Base-by-base conservation (phyloP, 2,797 vertebrate species). In the Neosilurus mollespiculum region DNA sequence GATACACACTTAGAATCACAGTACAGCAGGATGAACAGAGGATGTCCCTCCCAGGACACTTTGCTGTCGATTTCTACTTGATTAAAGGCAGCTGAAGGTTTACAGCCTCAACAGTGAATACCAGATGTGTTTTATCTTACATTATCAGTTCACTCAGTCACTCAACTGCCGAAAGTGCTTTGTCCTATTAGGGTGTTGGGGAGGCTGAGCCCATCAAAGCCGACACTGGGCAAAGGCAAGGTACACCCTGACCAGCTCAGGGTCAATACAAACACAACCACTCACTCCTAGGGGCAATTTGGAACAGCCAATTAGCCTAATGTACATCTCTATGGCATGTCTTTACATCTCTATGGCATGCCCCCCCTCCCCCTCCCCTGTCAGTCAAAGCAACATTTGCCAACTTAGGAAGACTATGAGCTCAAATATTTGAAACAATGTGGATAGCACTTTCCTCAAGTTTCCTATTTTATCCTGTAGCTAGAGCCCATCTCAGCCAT, bases 1-100 rank as follows among this genome's bases (percentile, higher is more conserved):
- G 56, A 77, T 15, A 43, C 56, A 14, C 34, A 2, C 56, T 75
- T 22, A 58, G 26, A 75, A 20, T 58, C 72, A 75, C 72, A 3
- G n/a, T 34, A 37, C 73, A 61, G 30, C 56, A 43, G 73, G 26
- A 1, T 61, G 20, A 15, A 43, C 20, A 8, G 30, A 61, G 56
- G 30, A 37, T 5, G 15, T 77, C 56, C 54, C 73, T n/a, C n/a
- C n/a, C n/a, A n/a, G n/a, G 61, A 14, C 20, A 2, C 58, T 78
- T 58, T 62, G 75, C 62, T 24, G 58, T 61, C 8, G n/a, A 16
- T 43, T 24, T 49, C 58, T 43, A n/a, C 75, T 24, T 43, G 73
- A 77, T 61, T 20, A 43, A 61, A 61, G 30, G 2, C 73, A 37
- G 73, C 56, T n/a, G 73, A 76, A 20, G 71, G 71, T 56, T n/a